Conservation (phyloP, 2,113 vertebrate species). For the Ailuropoda melanoleuca region DNA sequence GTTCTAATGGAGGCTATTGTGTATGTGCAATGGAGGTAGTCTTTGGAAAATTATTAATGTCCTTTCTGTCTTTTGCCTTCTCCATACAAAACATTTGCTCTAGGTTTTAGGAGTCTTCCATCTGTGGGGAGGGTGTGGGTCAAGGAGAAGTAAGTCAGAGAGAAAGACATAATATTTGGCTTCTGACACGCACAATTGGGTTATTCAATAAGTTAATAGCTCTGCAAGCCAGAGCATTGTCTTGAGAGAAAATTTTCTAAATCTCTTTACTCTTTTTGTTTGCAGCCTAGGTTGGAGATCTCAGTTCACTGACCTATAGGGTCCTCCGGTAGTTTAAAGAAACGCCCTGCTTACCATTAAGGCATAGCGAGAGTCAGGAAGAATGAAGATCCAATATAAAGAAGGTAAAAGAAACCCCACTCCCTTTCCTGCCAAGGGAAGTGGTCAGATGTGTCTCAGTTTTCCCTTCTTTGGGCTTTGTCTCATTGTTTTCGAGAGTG, state of each 20-base stretch:
- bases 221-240: background rate
- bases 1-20: background rate
- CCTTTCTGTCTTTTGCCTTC: slow-evolving; percentile 10
- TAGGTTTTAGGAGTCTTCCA: background rate
- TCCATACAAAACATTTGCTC: background rate
- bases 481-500: background rate
- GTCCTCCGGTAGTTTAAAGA: background rate
- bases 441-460: background rate
- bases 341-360: background rate
- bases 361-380: background rate
- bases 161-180: background rate
- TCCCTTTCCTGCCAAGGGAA: background rate
- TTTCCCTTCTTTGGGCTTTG: background rate
- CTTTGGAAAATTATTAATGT: background rate
- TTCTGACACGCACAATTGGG: background rate
- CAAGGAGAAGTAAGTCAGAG: background rate
- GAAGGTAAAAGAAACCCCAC: background rate
- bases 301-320: background rate
- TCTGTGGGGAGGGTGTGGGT: background rate
- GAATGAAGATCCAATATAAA: background rate
- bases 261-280: background rate
- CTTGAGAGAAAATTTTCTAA: background rate
- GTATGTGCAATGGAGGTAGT: background rate
- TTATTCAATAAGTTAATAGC: background rate
- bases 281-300: background rate